Conservation (phyloP, 2,113 vertebrate species). For the Rhineura floridana region DNA sequence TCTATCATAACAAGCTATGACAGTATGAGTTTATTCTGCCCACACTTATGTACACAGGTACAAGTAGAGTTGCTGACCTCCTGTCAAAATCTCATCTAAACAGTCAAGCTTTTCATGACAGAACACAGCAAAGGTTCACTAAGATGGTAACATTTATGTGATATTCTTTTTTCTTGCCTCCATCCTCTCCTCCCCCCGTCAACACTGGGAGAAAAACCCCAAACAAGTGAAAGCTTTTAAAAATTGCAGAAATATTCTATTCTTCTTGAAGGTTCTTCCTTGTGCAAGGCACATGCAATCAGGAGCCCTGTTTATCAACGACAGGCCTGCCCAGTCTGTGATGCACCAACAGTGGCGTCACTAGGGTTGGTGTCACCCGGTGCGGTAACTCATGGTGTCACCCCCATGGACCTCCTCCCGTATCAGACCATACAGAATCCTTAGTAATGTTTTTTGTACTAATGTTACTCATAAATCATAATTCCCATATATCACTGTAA, state of each 20-base stretch:
- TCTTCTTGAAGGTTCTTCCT: not conserved
- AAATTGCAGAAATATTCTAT: not conserved
- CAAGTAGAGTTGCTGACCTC: conserved; percentile 19
- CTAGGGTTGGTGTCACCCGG: too few relatives aligned
- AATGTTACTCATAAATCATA: too few relatives aligned
- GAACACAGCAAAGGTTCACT: not conserved
- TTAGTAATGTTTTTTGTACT: too few relatives aligned
- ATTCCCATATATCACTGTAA: too few relatives aligned
- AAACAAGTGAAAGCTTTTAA: not conserved
- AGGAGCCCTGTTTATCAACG: not conserved
- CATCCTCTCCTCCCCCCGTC: not conserved
- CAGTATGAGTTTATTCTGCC: conserved; percentile 38
- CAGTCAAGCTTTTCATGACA: conserved; percentile 42
- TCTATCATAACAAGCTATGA: not conserved
- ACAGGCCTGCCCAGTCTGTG: not conserved
- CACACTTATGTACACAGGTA: conserved; percentile 4
- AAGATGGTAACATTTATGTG: not conserved
- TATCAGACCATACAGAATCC: too few relatives aligned
- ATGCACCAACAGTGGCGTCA: too few relatives aligned
- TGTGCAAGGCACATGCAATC: not conserved
- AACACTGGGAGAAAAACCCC: not conserved
- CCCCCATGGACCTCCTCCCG: too few relatives aligned
- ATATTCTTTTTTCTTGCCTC: not conserved
- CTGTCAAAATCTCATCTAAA: conserved; percentile 53
- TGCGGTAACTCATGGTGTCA: too few relatives aligned